A percentile compares a stretch with the other conserved stretches of the same genome.
These are phyloP conservation scores for Drosophila willistoni DNA, from an alignment of 1,140 invertebrate genomes.

Conservation along the genomic window DNA sequence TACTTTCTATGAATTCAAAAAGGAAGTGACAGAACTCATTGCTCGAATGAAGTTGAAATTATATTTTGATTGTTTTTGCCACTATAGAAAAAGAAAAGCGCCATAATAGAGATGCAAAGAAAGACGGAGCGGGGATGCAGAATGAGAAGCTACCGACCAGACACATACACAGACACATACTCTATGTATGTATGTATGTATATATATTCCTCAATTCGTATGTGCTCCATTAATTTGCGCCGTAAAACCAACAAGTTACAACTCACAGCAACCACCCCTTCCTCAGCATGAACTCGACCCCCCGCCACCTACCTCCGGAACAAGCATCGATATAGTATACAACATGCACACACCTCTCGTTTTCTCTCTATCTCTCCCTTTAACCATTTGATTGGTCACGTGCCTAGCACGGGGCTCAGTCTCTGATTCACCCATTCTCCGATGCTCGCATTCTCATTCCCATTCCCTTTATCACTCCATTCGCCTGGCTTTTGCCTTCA, in stretches of 20 bases:
- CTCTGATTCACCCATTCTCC: conserved; percentile 13
- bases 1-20: background rate
- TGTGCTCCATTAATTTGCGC: conserved; percentile 63
- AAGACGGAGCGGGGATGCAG: too few relatives aligned
- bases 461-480: too few relatives aligned
- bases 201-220: conserved; percentile 12
- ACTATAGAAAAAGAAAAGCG: too few relatives aligned
- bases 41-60: too few relatives aligned
- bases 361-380: conserved; percentile 18
- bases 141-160: too few relatives aligned
- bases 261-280: background rate
- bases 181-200: background rate
- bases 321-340: too few relatives aligned
- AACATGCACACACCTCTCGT: background rate
- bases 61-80: too few relatives aligned
- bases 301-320: too few relatives aligned
- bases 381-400: conserved; percentile 68
- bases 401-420: conserved; percentile 41
- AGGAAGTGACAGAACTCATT: too few relatives aligned
- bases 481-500: conserved; percentile 43
- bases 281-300: background rate
- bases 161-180: background rate
- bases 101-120: too few relatives aligned
- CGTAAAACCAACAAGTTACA: conserved; percentile 32
- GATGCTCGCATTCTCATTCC: background rate